Percentiles rank a stretch among this genome's conserved stretches.
Conservation (phyloP, 2,888 invertebrate genomes). For the Embidobia sp. region DNA sequence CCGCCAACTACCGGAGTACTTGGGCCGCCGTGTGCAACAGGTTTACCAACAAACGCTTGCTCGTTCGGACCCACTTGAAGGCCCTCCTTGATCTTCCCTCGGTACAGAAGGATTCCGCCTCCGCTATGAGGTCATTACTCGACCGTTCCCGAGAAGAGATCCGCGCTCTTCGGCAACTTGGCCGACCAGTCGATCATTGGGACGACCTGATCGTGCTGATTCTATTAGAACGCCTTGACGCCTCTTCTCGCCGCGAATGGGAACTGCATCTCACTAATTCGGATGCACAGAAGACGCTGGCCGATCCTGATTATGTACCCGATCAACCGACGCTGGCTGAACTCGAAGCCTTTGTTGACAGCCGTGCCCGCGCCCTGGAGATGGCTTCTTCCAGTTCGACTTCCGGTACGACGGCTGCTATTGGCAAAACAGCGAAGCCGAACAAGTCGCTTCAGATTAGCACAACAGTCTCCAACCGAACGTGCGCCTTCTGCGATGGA, state of each 20-base stretch:
- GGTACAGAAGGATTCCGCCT: constrained; percentile 1
- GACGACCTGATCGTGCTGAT: background rate
- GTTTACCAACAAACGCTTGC: constrained; percentile 56
- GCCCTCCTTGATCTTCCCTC: constrained; percentile 24
- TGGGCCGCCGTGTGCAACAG: constrained; percentile 48
- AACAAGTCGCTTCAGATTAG: background rate
- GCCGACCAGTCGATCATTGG: background rate
- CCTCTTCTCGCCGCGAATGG: background rate
- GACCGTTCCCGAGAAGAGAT: constrained; percentile 30
- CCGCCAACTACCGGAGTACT: constrained; percentile 43
- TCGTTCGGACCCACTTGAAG: constrained; percentile 41
- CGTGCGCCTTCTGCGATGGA: background rate
- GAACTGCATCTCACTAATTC: background rate
- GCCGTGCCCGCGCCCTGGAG: constrained; percentile 18
- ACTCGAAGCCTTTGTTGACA: constrained; percentile 7
- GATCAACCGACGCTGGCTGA: background rate
- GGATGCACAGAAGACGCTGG: background rate
- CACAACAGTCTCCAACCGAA: background rate
- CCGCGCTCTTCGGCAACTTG: constrained; percentile 15
- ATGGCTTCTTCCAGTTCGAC: background rate
- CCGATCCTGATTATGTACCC: background rate
- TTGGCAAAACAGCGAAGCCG: background rate
- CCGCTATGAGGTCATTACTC: constrained; percentile 27
- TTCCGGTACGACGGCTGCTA: background rate
- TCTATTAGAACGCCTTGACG: background rate